Base-by-base conservation (phyloP, 2,113 vertebrate species). In the Aspidoscelis tigris region DNA sequence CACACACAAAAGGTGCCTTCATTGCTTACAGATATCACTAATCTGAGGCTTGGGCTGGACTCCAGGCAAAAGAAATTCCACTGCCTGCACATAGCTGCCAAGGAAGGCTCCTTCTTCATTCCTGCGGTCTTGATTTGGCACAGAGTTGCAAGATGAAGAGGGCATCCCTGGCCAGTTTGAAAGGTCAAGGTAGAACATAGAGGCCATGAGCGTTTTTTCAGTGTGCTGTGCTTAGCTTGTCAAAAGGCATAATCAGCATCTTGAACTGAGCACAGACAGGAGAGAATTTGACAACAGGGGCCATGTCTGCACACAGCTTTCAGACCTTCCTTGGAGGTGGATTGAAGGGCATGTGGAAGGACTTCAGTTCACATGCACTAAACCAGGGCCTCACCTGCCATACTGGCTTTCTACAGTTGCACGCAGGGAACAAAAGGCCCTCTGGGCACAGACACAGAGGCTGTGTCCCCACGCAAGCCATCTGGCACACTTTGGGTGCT, bases 71-170 rank as follows among this genome's bases (percentile, higher is more conserved):
- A 8, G 21, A 14, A 55, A 69, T 68, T 20, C 41, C 61, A 68
- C 7, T 4, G 68, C 58, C 22, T 21, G 61, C 21, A 68, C 7
- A 20, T 41, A n/a, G 12, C 39, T 55, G 76, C 39, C 75, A 78
- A 61, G 55, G 9, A 55, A 80, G 65, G 20, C 66, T 58, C 75
- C 69, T 33, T 44, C 5, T 55, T 43, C 50, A n/a, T 39, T 22
- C 47, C 69, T 84, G 39, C n/a, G 12, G 26, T 9, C 43, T 44
- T 44, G 22, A 78, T 84, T 33, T 84, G 76, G 58, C 66, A 61
- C 18, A 47, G 2, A 11, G 9, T 26, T 12, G 33, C 66, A 68
- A 68, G 22, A 41, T 76, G n/a, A 68, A 8, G 14, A 61, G 53
- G 55, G 7, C 43, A 44, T 64, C 41, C 16, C 50, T 14, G 50